phyloP scores from a whole-genome alignment of 2,797 vertebrate genomes.

The Furcifer pardalis region DNA sequence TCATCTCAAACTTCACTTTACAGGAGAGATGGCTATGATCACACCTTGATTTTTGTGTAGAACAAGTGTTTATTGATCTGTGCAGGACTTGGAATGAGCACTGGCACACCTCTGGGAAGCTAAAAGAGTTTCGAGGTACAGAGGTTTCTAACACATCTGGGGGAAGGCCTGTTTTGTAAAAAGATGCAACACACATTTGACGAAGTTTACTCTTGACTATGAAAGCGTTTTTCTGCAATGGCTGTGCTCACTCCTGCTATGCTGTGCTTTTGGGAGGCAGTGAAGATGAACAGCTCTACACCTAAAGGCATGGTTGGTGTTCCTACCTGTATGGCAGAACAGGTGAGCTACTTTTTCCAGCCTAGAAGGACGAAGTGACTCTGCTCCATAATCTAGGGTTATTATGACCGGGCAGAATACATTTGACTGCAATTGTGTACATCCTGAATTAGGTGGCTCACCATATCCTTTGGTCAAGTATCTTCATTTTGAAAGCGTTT shows the following conservation, averaged over 20 bases:
- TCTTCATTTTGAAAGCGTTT: no score
- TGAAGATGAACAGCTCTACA: not conserved
- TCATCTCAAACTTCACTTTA: constrained; percentile 1
- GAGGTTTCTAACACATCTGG: not conserved
- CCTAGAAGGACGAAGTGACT: no score
- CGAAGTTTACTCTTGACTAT: not conserved
- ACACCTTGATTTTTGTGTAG: not conserved
- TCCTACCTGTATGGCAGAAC: not conserved
- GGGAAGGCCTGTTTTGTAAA: not conserved
- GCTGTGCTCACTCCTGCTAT: not conserved
- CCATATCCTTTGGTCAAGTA: no score
- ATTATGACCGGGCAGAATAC: not conserved
- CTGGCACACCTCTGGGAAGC: not conserved
- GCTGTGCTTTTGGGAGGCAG: not conserved
- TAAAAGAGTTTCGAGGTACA: not conserved
- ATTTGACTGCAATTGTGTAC: not conserved
- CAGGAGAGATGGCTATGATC: constrained; percentile 9
- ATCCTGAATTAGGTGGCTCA: no score
- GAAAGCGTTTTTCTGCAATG: no score
- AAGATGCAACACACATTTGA: not conserved
- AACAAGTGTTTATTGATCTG: constrained; percentile 17
- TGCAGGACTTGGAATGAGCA: not conserved
- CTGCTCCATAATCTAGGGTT: no score
- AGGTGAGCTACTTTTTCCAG: not conserved
- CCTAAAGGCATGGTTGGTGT: not conserved